These are phyloP conservation scores for Teleiodes luculella DNA, from an alignment of 2,888 invertebrate species.

Conservation along the genomic window DNA sequence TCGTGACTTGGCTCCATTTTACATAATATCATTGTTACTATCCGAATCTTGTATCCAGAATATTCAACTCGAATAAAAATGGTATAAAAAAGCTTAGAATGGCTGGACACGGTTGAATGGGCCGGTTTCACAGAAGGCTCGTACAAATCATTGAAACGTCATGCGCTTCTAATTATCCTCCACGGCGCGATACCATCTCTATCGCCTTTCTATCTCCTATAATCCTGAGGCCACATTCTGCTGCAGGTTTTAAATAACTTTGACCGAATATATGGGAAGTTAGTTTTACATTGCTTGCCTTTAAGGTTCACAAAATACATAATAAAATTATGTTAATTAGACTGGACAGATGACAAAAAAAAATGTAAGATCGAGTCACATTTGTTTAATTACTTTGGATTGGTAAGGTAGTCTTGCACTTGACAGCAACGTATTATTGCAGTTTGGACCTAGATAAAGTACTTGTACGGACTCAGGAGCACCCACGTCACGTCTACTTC, in stretches of 20 bases:
- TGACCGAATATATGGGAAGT: not conserved
- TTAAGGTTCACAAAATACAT: too few relatives aligned
- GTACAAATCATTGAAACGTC: constrained; percentile 51
- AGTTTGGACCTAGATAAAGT: too few relatives aligned
- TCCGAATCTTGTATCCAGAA: not conserved
- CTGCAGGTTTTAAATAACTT: not conserved
- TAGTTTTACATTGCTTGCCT: not conserved
- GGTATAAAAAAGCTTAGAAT: not conserved
- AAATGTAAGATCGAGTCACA: too few relatives aligned
- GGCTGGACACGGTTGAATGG: constrained; percentile 29
- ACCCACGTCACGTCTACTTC: too few relatives aligned
- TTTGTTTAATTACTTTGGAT: too few relatives aligned
- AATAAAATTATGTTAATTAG: too few relatives aligned
- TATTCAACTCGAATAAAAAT: not conserved
- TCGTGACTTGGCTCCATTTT: too few relatives aligned
- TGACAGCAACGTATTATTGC: too few relatives aligned
- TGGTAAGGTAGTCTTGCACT: too few relatives aligned
- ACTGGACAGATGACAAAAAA: too few relatives aligned
- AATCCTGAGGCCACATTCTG: constrained; percentile 19
- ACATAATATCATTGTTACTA: too few relatives aligned
- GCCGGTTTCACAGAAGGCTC: constrained; percentile 41
- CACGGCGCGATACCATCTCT: constrained; percentile 53
- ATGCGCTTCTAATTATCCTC: constrained; percentile 51
- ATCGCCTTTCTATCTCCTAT: constrained; percentile 30
- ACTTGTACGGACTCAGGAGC: too few relatives aligned